Conservation (phyloP, 1,140 invertebrate species). For the Laupala kohalensis region DNA sequence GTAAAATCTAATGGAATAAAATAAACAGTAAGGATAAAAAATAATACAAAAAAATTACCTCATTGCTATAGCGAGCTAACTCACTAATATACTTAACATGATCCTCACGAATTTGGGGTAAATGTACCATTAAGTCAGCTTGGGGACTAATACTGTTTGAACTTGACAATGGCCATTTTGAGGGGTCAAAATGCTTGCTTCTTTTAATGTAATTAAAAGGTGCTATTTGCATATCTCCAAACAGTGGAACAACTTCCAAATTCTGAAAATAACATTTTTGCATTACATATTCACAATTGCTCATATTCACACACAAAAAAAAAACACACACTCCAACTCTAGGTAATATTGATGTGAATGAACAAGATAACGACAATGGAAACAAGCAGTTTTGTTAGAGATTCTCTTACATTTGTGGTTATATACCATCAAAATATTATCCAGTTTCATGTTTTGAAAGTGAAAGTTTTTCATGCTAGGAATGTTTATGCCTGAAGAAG, state of each 20-base stretch:
- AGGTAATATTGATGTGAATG: too few species aligned
- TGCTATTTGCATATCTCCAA: conserved; percentile 99
- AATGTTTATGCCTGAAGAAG: too few species aligned
- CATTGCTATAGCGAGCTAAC: conserved; percentile 87
- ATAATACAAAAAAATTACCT: conserved; percentile 38
- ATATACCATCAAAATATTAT: too few species aligned
- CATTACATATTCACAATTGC: too few species aligned
- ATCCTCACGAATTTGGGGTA: conserved; percentile 89
- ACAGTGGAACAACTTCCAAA: conserved; percentile 93
- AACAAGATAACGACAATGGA: too few species aligned
- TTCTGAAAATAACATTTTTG: conserved; percentile 41
- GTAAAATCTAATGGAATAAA: conserved; percentile 9
- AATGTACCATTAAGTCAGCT: conserved; percentile 89
- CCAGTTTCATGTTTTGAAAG: too few species aligned
- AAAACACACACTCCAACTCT: too few species aligned
- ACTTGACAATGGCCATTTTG: conserved; percentile 83
- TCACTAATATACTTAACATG: conserved; percentile 97
- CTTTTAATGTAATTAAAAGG: conserved; percentile 97
- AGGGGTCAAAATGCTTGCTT: conserved; percentile 85
- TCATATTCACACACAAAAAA: too few species aligned
- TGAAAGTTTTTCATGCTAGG: too few species aligned
- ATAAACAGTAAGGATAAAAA: background rate
- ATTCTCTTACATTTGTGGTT: too few species aligned
- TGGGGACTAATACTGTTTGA: conserved; percentile 73
- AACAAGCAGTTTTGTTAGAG: too few species aligned